Conservation (phyloP, 2,797 vertebrate species). For the Lates japonicus region DNA sequence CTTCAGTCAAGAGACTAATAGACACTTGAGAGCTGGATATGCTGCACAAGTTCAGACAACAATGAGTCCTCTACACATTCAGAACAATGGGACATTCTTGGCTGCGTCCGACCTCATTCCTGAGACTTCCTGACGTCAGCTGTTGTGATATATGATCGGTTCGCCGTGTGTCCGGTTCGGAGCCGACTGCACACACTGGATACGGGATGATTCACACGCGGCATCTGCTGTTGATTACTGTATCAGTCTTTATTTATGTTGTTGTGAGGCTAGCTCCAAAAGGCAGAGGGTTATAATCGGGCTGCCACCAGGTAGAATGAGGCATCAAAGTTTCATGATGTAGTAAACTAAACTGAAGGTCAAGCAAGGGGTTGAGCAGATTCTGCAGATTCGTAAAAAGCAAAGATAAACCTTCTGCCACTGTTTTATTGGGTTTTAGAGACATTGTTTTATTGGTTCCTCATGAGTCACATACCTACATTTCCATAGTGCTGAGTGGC, state of each 20-base stretch:
- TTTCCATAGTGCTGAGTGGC: conserved; percentile 73
- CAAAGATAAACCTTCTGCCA: conserved; percentile 46
- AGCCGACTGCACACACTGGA: conserved; percentile 41
- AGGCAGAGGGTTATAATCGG: conserved; percentile 22
- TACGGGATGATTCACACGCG: conserved; percentile 61
- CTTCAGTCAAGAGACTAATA: conserved; percentile 23
- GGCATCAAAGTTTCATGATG: conserved; percentile 54
- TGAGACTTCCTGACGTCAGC: conserved; percentile 77
- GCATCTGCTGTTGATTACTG: conserved; percentile 73
- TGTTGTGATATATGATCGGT: conserved; percentile 77
- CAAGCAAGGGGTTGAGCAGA: conserved; percentile 40
- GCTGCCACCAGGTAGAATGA: conserved; percentile 47
- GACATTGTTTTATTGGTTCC: conserved; percentile 65
- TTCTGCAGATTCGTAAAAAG: conserved; percentile 46
- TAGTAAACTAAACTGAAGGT: conserved; percentile 60
- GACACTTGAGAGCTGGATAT: conserved; percentile 35
- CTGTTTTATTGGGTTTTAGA: conserved; percentile 68
- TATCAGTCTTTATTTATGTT: conserved; percentile 54
- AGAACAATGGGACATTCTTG: conserved; percentile 76
- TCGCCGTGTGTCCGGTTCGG: conserved; percentile 42
- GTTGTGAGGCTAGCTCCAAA: conserved; percentile 12
- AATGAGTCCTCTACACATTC: conserved; percentile 21
- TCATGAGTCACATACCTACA: conserved; percentile 68
- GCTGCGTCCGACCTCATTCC: conserved; percentile 59
- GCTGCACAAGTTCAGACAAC: conserved; percentile 46